These are phyloP conservation scores for Tachina fera DNA, from an alignment of 2,888 invertebrate genomes.

Conservation along the genomic window DNA sequence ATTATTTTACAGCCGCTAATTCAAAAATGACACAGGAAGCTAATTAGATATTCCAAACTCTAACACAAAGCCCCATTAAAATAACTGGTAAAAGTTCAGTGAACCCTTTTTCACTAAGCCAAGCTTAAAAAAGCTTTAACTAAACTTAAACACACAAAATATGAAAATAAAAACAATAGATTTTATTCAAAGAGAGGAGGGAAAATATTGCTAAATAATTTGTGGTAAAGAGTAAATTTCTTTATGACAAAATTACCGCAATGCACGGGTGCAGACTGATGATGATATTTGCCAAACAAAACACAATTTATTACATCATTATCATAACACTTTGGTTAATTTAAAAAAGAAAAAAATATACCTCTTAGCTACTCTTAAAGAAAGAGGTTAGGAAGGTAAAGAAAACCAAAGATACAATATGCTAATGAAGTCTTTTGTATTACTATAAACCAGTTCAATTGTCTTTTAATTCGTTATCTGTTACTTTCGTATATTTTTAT, in stretches of 20 bases:
- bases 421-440: conserved; percentile 26
- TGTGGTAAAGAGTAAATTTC: conserved; percentile 38
- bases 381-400: background rate
- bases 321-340: conserved; percentile 2
- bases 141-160: conserved; percentile 2
- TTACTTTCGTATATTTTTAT: conserved; percentile 20
- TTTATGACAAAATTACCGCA: conserved; percentile 30
- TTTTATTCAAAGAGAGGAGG: background rate
- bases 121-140: conserved; percentile 38
- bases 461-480: background rate
- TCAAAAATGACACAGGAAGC: background rate
- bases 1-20: conserved; percentile 11
- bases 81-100: conserved; percentile 40
- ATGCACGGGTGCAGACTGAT: background rate
- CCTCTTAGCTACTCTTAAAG: background rate
- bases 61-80: conserved; percentile 29
- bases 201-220: conserved; percentile 13
- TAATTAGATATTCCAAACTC: conserved; percentile 46
- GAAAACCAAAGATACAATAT: background rate
- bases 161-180: background rate
- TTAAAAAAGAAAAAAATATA: background rate
- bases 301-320: conserved; percentile 36
- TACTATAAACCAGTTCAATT: conserved; percentile 3
- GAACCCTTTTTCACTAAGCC: conserved; percentile 47
- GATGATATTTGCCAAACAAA: conserved; percentile 5